phyloP scores from a whole-genome alignment of 2,888 invertebrate genomes.

The Microdon myrmicae region DNA sequence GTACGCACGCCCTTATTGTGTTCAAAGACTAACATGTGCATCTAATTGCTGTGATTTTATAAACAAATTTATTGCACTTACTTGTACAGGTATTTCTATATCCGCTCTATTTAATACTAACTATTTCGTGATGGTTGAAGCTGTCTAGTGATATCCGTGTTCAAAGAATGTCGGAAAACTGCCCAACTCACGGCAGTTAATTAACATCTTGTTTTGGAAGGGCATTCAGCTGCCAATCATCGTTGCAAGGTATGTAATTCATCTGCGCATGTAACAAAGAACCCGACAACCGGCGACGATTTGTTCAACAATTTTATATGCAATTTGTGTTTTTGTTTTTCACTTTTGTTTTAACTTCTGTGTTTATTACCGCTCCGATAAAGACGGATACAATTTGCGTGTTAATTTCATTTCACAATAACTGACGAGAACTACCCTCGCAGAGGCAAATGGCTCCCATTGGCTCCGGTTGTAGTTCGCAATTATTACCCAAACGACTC shows the following conservation, averaged over 20 bases:
- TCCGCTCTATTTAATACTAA: no score
- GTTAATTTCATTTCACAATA: constrained; percentile 33
- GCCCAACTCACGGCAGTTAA: constrained; percentile 24
- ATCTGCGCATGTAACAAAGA: constrained; percentile 10
- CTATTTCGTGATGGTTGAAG: constrained; percentile 16
- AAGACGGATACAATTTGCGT: constrained; percentile 35
- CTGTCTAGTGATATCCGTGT: constrained; percentile 3
- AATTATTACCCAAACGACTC: constrained; percentile 29
- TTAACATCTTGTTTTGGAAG: constrained; percentile 32
- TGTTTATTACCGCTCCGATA: constrained; percentile 35
- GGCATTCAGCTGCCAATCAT: constrained; percentile 21
- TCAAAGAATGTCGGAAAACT: constrained; percentile 19
- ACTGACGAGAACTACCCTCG: constrained; percentile 19
- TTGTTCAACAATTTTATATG: constrained; percentile 46
- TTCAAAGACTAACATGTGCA: no score
- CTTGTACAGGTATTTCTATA: no score
- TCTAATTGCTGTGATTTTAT: no score
- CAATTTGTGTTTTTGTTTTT: neutral
- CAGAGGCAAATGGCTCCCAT: constrained; percentile 20
- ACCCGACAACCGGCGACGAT: constrained; percentile 28
- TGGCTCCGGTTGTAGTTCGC: constrained; percentile 20
- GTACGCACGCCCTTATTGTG: no score
- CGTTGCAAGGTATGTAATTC: constrained; percentile 18
- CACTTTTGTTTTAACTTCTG: constrained; percentile 11
- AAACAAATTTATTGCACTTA: no score